Evolutionary conservation across 2,113 vertebrate species (phyloP), one percentile per base, ranked within the genome.

Genomic region (Cepphus grylle): DNA sequence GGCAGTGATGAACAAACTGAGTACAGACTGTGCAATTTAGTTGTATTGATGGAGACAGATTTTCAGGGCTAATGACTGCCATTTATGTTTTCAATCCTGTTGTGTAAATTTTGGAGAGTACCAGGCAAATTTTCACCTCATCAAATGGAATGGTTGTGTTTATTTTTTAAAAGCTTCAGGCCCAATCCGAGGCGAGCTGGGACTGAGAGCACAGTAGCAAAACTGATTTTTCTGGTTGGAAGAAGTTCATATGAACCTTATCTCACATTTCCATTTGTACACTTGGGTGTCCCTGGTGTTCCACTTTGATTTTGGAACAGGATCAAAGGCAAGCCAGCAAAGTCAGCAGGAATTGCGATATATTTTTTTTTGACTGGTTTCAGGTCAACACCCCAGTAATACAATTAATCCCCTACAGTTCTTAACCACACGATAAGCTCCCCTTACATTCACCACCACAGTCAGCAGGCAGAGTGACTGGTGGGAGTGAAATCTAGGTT

Each of bases 181-280:
- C 50, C 47, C 18, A 76, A 23, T 81, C 70, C 15, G 2, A 52
- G 25, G 69, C 63, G 89, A 43, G 20, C 58, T 76, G 40, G 58
- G 55, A 29, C 32, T 80, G 36, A 88, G 11, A 82, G 6, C 69
- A 55, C 19, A 42, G 52, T 49, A 32, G 47, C 63, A 90, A 56
- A 91, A 52, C 69, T 73, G 58, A 81, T 84, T 90, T 86, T 95
- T 84, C 65, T 82, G 32, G n/a, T 52, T 95, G 91, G 82, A 95
- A 90, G 81, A 56, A 55, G n/a, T 86, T 95, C 62, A 56, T 53
- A 19, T 53, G 50, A 94, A 90, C 38, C 49, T 97, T 97, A 95
- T 97, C 94, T 87, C 71, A 67, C 25, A 49, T 81, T 97, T 96
- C 50, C 81, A 82, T 95, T 97, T 93, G 63, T 66, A 74, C 0